Base-by-base conservation (phyloP, 2,113 vertebrate genomes). In the Lasiurus borealis region DNA sequence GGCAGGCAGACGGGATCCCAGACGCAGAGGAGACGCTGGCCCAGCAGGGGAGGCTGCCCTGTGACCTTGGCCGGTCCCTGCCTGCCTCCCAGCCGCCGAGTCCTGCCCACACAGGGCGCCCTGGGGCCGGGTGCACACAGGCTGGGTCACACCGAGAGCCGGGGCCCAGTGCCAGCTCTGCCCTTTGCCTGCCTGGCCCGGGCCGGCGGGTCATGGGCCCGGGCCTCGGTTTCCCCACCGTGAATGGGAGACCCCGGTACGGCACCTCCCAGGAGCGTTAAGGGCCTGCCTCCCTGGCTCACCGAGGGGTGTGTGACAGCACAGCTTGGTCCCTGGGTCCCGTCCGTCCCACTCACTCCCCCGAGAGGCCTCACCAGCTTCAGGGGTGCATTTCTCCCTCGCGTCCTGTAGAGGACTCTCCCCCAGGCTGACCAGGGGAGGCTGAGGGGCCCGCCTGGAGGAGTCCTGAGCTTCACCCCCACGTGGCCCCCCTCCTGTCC, bases 341-440 rank as follows among this genome's bases (percentile, higher is more conserved):
- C 50, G 3, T 50, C 50, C 50, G 15, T 4, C 50, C 48, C 50
- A 15, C 40, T 40, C 40, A 40, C 40, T 40, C 40, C 40, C 40
- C 40, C 40, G 40, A 40, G 40, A 40, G 40, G 40, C 40, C n/a
- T n/a, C 40, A 40, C 40, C 40, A 5, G 40, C 40, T 40, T 5
- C 40, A 40, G 40, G 40, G 40, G 40, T 40, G 40, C 40, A 40
- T 40, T 40, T 40, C 40, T 40, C 40, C 40, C 40, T 40, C 40
- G 40, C 40, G 40, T 40, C 2, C 1, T 13, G 6, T 11, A 7
- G 2, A 18, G 25, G 2, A 14, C 13, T 9, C 19, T 21, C 36
- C 0, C 0, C 12, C 29, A 3, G 0, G 16, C 50, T 52, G 29
- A 8, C n/a, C 15, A 52, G 7, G 0, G 0, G 1, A 40, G 40